These are phyloP conservation scores for Rhimphoctona megacephalus DNA, from an alignment of 2,888 invertebrate species.

Conservation along the genomic window DNA sequence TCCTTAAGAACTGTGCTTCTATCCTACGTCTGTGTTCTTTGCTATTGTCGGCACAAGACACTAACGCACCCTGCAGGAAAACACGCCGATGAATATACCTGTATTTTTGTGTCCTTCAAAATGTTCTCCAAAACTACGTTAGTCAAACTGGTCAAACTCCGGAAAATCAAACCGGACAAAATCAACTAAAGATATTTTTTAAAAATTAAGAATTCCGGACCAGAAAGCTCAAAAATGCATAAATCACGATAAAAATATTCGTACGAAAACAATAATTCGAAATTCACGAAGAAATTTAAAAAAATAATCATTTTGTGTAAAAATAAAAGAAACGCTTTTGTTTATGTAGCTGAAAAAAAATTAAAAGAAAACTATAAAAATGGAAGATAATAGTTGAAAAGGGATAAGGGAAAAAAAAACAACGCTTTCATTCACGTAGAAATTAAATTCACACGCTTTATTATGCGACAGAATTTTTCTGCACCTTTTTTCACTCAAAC, in stretches of 20 bases:
- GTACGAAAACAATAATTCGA: neutral
- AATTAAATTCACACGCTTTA: slow-evolving; percentile 57
- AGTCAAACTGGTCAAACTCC: neutral
- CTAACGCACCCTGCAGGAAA: neutral
- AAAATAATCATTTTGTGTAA: no score
- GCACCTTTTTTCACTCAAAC: neutral
- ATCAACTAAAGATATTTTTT: neutral
- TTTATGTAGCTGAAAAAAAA: no score
- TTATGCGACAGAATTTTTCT: slow-evolving; percentile 49
- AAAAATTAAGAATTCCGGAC: no score
- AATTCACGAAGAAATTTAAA: neutral
- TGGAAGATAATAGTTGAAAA: neutral
- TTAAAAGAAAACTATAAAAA: neutral
- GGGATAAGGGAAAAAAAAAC: neutral
- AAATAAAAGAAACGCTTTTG: no score
- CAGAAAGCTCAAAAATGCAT: no score
- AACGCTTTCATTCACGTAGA: slow-evolving; percentile 13
- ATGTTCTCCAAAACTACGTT: neutral
- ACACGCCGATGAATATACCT: neutral
- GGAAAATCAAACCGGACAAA: neutral
- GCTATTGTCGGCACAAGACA: no score
- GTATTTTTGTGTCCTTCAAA: no score
- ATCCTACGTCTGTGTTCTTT: no score
- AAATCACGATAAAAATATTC: no score
- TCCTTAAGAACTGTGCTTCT: no score